Conservation (phyloP, 2,888 invertebrate species). For the Stenodera caucasica region DNA sequence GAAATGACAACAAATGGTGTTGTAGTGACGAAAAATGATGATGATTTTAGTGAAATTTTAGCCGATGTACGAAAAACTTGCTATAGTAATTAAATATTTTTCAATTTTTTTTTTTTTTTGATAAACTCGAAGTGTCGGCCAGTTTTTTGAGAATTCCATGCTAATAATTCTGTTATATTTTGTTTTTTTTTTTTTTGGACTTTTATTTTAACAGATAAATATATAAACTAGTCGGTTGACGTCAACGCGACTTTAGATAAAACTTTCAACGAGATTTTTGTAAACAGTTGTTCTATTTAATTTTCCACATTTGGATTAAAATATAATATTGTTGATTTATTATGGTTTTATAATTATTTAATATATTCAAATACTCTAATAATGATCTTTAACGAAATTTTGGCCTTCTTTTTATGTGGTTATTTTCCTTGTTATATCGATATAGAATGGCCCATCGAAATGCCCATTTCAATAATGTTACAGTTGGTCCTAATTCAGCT, state of each 20-base stretch:
- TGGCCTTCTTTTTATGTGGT: too few relatives aligned
- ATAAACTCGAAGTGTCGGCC: slow-evolving; percentile 1
- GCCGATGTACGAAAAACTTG: slow-evolving; percentile 83
- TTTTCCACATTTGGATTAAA: slow-evolving; percentile 22
- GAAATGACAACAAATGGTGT: slow-evolving; percentile 50
- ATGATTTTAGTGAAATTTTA: slow-evolving; percentile 86
- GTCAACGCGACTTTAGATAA: slow-evolving; percentile 8
- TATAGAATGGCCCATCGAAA: too few relatives aligned
- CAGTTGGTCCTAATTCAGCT: too few relatives aligned
- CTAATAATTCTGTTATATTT: too few relatives aligned
- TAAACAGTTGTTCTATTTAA: slow-evolving; percentile 19
- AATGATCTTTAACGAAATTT: slow-evolving; percentile 10
- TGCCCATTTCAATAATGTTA: too few relatives aligned
- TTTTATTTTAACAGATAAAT: background rate
- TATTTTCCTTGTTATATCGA: too few relatives aligned
- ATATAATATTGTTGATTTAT: slow-evolving; percentile 24
- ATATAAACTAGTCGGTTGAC: slow-evolving; percentile 8
- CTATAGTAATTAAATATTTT: slow-evolving; percentile 45
- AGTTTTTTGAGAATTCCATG: too few relatives aligned
- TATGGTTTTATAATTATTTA: slow-evolving; percentile 24
- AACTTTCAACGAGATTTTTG: slow-evolving; percentile 11
- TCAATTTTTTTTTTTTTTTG: too few relatives aligned
- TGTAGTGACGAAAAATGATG: slow-evolving; percentile 65
- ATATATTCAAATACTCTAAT: slow-evolving; percentile 23
- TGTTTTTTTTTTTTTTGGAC: background rate